Evolutionary conservation across 2,797 vertebrate species (phyloP).

Genomic region (Aldrovandia affinis): DNA sequence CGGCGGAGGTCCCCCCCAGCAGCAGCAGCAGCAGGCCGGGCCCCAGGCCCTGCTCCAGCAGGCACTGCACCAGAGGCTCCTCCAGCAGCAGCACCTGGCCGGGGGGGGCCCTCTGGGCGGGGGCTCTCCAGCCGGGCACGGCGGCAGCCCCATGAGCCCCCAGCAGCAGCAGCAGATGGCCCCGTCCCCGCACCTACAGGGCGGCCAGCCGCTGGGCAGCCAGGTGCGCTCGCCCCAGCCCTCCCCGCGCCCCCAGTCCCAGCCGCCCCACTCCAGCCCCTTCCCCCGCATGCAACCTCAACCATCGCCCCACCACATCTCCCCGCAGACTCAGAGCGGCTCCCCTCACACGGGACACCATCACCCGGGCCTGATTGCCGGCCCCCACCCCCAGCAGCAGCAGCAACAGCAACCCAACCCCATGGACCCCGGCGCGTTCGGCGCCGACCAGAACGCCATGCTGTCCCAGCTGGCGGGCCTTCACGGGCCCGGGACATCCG

Average conservation of each 20-base stretch:
- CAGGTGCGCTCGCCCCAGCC: constrained; percentile 97
- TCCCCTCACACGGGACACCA: constrained; percentile 89
- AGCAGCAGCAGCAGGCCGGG: constrained; percentile 74
- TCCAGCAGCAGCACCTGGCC: constrained; percentile 88
- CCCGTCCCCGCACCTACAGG: constrained; percentile 90
- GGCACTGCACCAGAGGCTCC: constrained; percentile 86
- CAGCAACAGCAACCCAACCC: constrained; percentile 79
- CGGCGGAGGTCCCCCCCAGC: constrained; percentile 75
- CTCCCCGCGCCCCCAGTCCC: constrained; percentile 92
- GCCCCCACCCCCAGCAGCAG: constrained; percentile 63
- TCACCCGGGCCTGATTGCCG: constrained; percentile 80
- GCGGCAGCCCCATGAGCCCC: constrained; percentile 94
- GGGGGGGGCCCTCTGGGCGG: constrained; percentile 82
- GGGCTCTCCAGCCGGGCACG: constrained; percentile 81
- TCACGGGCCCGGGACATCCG: constrained; percentile 84
- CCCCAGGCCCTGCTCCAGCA: constrained; percentile 81
- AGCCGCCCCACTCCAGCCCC: constrained; percentile 95
- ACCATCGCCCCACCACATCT: constrained; percentile 94
- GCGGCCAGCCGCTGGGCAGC: constrained; percentile 85
- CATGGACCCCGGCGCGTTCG: constrained; percentile 92
- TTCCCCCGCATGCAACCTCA: constrained; percentile 96
- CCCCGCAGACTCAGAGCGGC: constrained; percentile 94
- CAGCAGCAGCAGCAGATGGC: constrained; percentile 78
- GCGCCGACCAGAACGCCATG: constrained; percentile 90
- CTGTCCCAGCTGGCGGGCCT: constrained; percentile 93